Base-by-base conservation (phyloP, 2,113 vertebrate species). In the Otocyon megalotis region DNA sequence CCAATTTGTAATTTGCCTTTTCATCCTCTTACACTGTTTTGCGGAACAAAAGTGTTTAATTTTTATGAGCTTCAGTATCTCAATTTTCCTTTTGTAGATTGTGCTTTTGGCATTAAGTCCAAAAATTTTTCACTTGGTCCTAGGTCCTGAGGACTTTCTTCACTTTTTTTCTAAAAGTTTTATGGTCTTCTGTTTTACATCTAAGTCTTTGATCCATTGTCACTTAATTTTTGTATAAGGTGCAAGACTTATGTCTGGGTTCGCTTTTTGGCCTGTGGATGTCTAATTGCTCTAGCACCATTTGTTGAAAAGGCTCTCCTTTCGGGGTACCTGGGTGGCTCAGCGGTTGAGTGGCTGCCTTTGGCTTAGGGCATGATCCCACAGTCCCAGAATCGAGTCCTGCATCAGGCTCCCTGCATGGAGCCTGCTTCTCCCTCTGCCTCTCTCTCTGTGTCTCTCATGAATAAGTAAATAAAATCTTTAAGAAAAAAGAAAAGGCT, bases 61-160 rank as follows among this genome's bases (percentile, higher is more conserved):
- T 97, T 96, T 91, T 88, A 71, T 96, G 54, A 88, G 53, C 9
- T 88, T 12, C 30, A 71, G 19, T 62, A 43, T 93, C 63, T 91
- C 43, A 88, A 0, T 50, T 91, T 96, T 90, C 58, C 50, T 91
- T 95, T 84, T 62, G 76, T 96, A 90, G 35, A 69, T 84, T 89
- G 28, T 83, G 14, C 28, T 89, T 95, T 94, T 89, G 48, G 32
- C 65, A 89, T n/a, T 54, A 80, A 74, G 13, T 94, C n/a, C 76
- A 94, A 96, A 76, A 92, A 80, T 43, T 96, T 22, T 97, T 69
- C 53, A 35, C 35, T 53, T 81, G 24, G 37, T 84, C 56, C 50
- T 74, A 54, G 37, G 22, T 92, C 37, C 63, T 96, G 37, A 94
- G 88, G 50, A 88, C 80, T 92, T 94, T 94, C 37, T 88, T 83